Conservation (phyloP, 2,113 vertebrate genomes). For the Etheostoma cragini region DNA sequence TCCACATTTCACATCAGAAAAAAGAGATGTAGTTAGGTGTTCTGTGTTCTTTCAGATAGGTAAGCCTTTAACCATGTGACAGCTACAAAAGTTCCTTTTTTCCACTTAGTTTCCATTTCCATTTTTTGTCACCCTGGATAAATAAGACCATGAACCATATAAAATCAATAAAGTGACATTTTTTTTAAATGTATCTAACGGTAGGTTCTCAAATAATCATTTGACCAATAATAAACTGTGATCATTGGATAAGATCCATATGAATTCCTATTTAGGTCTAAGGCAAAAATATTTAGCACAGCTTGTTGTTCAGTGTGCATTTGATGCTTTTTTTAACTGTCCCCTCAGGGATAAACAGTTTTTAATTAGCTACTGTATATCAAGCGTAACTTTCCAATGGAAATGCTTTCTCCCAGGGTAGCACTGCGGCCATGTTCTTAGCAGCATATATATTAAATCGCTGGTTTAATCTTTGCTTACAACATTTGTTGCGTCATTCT, state of each 20-base stretch:
- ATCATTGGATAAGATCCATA: not conserved
- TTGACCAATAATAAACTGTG: slow-evolving; percentile 6
- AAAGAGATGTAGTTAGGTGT: not conserved
- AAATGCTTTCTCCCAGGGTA: slow-evolving; percentile 47
- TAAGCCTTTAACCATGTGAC: not conserved
- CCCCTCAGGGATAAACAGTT: slow-evolving; percentile 64
- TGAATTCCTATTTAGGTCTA: slow-evolving; percentile 22
- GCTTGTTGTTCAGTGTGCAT: slow-evolving; percentile 23
- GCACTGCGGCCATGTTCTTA: slow-evolving; percentile 17
- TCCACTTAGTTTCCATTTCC: no score
- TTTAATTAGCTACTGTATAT: slow-evolving; percentile 65
- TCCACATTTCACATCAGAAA: not conserved
- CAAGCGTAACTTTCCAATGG: slow-evolving; percentile 34
- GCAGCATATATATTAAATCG: slow-evolving; percentile 47
- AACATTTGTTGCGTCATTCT: slow-evolving; percentile 26
- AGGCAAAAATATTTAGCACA: slow-evolving; percentile 33
- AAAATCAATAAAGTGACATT: not conserved
- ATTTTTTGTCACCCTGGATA: not conserved
- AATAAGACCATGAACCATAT: not conserved
- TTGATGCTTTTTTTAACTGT: slow-evolving; percentile 41
- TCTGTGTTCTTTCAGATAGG: not conserved
- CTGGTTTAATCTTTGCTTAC: slow-evolving; percentile 44
- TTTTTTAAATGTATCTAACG: not conserved
- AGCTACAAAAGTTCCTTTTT: not conserved
- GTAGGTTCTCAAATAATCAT: not conserved